Conservation (phyloP, 2,797 vertebrate species). For the Poecile montanus region DNA sequence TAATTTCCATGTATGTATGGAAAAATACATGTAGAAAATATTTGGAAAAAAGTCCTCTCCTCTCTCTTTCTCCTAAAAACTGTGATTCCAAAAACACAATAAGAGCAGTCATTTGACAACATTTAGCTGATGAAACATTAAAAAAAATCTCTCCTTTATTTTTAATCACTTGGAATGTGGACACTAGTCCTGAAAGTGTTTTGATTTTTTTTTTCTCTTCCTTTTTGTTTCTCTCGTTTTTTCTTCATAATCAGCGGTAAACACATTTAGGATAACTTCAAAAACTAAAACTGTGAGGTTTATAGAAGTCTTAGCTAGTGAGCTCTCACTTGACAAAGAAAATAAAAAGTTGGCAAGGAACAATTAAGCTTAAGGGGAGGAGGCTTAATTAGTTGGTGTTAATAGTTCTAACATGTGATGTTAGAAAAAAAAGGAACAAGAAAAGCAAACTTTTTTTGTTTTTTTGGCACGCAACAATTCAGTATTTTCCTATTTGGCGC, state of each 20-base stretch:
- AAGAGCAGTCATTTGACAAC: neutral
- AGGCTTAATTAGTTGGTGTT: neutral
- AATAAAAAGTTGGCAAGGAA: neutral
- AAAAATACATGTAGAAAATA: neutral
- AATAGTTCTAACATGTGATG: neutral
- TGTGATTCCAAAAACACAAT: neutral
- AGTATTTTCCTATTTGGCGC: neutral
- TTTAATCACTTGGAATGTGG: neutral
- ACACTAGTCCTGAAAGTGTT: neutral
- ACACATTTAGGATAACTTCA: neutral
- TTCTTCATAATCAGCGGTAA: neutral
- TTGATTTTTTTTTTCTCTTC: neutral
- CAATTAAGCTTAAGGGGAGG: neutral
- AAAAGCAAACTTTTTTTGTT: neutral
- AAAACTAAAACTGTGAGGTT: neutral
- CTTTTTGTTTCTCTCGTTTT: accelerated
- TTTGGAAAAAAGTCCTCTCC: neutral
- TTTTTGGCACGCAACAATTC: neutral
- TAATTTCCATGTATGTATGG: neutral
- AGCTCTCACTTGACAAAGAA: neutral
- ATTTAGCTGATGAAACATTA: neutral
- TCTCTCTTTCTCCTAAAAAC: neutral
- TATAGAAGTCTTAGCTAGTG: neutral
- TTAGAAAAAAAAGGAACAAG: neutral
- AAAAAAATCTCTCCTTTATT: neutral